Evolutionary conservation across 2,113 vertebrate species (phyloP), one percentile per base, ranked within the genome.

Genomic region (Eubucco bourcierii): DNA sequence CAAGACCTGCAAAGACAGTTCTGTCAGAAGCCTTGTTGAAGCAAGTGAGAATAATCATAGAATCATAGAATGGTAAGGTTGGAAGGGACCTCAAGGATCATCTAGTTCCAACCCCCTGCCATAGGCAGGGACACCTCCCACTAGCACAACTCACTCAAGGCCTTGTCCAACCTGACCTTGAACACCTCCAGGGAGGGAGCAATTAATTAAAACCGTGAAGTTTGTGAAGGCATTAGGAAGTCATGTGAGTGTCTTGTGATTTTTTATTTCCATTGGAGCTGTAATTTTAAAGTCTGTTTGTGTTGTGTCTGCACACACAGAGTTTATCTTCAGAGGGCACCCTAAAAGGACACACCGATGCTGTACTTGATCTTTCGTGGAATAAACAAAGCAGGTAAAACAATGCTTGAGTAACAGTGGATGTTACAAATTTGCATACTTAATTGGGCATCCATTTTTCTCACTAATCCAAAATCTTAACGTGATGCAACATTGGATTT

Each of bases 321-420:
- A 96, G 95, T 79, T 96, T 95, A 33, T 94, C 97, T 58, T 97
- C 98, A 28, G 98, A 98, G 63, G 94, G 37, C 41, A 82, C 97
- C 8, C 83, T 90, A 2, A 98, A 99, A 67, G 99, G 98, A 10
- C 99, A 99, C 72, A 96, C 97, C 1, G 99, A 99, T 84, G 99
- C 99, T 50, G 98, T 99, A 37, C 97, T 99, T 80, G 99, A 99
- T 95, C 97, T 99, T 46, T 99, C 99, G 8, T 99, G 99, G 99
- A 99, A 99, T 97, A 98, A 97, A 86, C 96, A 99, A 76, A 96
- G 98, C 96, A 98, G 98, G 99, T 99, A 97, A 97, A 93, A 77
- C 29, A 82, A 47, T 5, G 31, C 6, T 83, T 63, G 14, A 80
- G 21, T 59, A 56, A 50, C 15, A 84, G 1, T 17, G 14, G 18